Evolutionary conservation across 2,797 vertebrate genomes (phyloP), one percentile per base, ranked within the genome.

Genomic region (Pelochelys cantorii): DNA sequence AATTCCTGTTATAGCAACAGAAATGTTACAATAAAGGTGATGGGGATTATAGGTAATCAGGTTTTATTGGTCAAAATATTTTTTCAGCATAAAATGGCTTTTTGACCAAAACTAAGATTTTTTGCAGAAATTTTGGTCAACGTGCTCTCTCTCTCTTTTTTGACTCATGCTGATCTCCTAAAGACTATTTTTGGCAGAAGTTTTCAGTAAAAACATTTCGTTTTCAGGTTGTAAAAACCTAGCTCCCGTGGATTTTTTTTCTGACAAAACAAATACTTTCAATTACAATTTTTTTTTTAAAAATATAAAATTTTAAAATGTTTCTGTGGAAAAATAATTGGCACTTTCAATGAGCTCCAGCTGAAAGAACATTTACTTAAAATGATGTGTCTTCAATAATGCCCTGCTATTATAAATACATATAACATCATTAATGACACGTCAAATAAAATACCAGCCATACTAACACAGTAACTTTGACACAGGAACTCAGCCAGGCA

Each of bases 161-260:
- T 68, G 17, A 68, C 17, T 18, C 31, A 2, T 15, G 7, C 7
- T n/a, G 14, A 31, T 14, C 7, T 27, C 25, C 62, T 9, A 8
- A 68, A 34, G n/a, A n/a, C 62, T 68, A 68, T 68, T 11, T 11
- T 56, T 78, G 8, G 18, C 12, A 48, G 42, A 1, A 29, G 14
- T 88, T 95, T 93, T 96, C 91, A 48, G 85, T 65, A 80, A 3
- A 79, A 34, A 48, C 31, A 2, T 37, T 74, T 78, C 3, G 79
- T 90, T 86, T 91, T 84, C 82, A 53, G 71, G 59, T 23, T 92
- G 87, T 29, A 94, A 88, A 94, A 2, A 88, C 27, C 62, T 74
- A 90, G 92, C 68, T 78, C 3, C 48, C 84, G 10, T 48, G 12
- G 42, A 8, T 48, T 88, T 56, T 11, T 25, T 89, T 91, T 85